Evolutionary conservation across 2,888 invertebrate species (phyloP), one percentile per base, ranked within the genome.

Genomic region (Latheticus oryzae): DNA sequence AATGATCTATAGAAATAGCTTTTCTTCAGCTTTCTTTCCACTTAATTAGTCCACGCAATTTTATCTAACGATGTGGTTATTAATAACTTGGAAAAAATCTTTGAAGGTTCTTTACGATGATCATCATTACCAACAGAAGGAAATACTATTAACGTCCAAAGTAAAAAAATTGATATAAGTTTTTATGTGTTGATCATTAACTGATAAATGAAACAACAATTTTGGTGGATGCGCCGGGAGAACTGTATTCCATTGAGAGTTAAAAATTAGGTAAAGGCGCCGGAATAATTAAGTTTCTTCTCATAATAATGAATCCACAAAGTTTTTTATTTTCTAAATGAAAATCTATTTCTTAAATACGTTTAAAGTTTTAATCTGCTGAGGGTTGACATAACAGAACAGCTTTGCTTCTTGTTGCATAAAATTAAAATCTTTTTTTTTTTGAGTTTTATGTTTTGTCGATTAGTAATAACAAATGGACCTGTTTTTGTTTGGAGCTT

Each of bases 161-260:
- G 13, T 12, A 13, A 12, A 13, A 3, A 3, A 8, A n/a, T 8
- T n/a, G 13, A 5, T 33, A 13, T 33, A 12, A 4, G 37, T 37
- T 37, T 37, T 37, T 37, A 17, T 9, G 9, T 5, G 9, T 2
- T 3, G 43, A 43, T 43, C 28, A 30, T 23, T 15, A 43, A 11
- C 43, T 30, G 43, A 43, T 43, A 43, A 43, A 43, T 43, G 30
- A 43, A 21, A 15, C 7, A 21, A 5, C 17, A 21, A 33, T 48
- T 48, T 35, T 48, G 48, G 35, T 23, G 43, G 43, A 43, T 24
- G 43, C 43, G 43, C 43, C 28, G 43, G 43, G 33, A 13, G 38
- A 38, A 15, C 7, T 5, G n/a, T 12, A 15, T 32, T 32, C 16
- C 28, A 28, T 28, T 28, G n/a, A n/a, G n/a, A n/a, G n/a, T n/a